These are phyloP conservation scores for Petrolisthes cinctipes DNA, from an alignment of 2,888 invertebrate species.

Conservation along the genomic window DNA sequence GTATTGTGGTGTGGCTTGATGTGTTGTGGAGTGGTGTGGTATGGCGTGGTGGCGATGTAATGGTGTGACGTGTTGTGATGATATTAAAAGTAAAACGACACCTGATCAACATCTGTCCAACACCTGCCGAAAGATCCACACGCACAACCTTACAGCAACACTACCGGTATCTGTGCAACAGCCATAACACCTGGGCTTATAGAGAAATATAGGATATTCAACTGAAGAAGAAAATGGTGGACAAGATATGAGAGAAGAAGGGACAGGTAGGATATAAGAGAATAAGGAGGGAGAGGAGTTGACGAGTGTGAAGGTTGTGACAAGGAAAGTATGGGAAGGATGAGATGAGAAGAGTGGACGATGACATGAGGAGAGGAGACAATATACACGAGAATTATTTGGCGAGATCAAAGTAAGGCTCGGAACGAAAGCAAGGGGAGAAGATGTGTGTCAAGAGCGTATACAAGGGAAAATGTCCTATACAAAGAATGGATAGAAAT, in stretches of 20 bases:
- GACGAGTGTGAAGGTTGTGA: background rate
- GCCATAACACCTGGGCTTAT: too few relatives aligned
- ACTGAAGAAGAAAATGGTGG: too few relatives aligned
- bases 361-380: background rate
- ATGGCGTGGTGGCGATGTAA: background rate
- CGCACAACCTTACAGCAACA: background rate
- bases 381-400: too few relatives aligned
- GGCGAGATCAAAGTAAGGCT: too few relatives aligned
- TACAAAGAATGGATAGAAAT: too few relatives aligned
- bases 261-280: background rate
- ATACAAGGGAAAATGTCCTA: too few relatives aligned
- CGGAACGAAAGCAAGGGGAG: too few relatives aligned
- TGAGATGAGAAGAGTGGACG: background rate
- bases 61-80: background rate
- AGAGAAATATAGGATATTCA: too few relatives aligned
- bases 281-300: background rate
- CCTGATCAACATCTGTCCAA: background rate
- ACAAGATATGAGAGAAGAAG: too few relatives aligned
- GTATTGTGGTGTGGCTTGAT: too few relatives aligned
- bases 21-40: too few relatives aligned
- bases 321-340: background rate
- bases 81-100: background rate
- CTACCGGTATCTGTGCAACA: background rate
- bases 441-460: too few relatives aligned
- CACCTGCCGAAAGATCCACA: background rate